Evolutionary conservation across 2,888 invertebrate species (phyloP), one percentile per base, ranked within the genome.

Genomic region (Pristionchus maxplancki): DNA sequence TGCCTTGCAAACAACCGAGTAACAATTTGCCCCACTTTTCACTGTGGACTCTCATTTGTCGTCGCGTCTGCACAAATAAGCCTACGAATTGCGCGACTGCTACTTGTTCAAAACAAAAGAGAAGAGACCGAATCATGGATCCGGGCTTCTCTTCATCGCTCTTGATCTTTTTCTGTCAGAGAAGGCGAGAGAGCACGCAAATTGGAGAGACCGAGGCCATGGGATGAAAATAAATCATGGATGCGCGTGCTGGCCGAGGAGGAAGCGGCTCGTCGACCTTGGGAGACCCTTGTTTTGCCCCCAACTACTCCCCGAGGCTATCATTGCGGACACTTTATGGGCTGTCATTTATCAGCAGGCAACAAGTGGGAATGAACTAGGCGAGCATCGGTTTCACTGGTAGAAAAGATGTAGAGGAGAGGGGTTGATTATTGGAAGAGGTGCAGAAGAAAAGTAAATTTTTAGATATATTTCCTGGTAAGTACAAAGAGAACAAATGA

Each of bases 241-340:
- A 78, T 78, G 78, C 44, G 78, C 78, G n/a, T 0, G 28, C 64
- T 67, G 34, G 34, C 20, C 37, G 71, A 40, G 11, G 67, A 67
- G 9, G 37, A 31, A 62, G 67, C 67, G 34, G 71, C 71, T 31
- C 31, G 64, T n/a, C 64, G 37, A 78, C 44, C 78, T 44, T 78
- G 78, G 48, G 78, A 78, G 78, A 74, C 9, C 24, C n/a, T 40
- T 74, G 40, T 74, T 40, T 78, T 78, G 48, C n/a, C 28, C 44
- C n/a, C 37, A 44, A 28, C n/a, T 34, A n/a, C n/a, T 44, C 71
- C n/a, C 15, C 11, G 74, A 78, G 24, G 74, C 74, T 78, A 78
- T 78, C 78, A 78, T 78, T 44, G 78, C 11, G 78, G 28, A 78
- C 44, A 15, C 40, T 40, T 9, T 1, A 74, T 31, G 71, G 15